These are phyloP conservation scores for Pandion haliaetus DNA, from an alignment of 2,113 vertebrate genomes.

Conservation along the genomic window DNA sequence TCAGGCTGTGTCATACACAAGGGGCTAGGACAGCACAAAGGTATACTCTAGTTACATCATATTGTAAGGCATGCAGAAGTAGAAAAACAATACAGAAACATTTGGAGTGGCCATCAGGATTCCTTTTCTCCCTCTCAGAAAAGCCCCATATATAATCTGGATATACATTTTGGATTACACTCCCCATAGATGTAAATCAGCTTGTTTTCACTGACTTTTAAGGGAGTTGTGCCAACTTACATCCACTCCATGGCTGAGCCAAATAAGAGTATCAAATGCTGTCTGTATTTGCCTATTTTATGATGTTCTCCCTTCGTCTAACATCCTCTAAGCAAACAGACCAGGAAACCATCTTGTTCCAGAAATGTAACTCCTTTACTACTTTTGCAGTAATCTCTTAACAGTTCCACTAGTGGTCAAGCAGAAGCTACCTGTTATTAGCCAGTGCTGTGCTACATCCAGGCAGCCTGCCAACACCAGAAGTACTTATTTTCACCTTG, in stretches of 20 bases:
- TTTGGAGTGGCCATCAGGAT: background rate
- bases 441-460: background rate
- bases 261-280: background rate
- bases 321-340: background rate
- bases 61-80: background rate
- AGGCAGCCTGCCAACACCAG: background rate
- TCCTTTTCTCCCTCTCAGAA: background rate
- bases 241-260: background rate
- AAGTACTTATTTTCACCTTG: background rate
- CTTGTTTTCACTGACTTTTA: background rate
- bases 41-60: background rate
- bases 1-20: background rate
- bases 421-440: background rate
- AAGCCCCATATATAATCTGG: background rate
- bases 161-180: background rate
- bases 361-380: background rate
- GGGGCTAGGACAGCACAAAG: background rate
- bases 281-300: background rate
- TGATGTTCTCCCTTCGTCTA: background rate
- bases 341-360: background rate
- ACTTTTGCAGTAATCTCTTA: background rate
- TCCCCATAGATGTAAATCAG: background rate
- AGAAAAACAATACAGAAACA: background rate
- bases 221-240: background rate
- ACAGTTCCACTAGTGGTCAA: background rate